phyloP scores from a whole-genome alignment of 2,888 invertebrate genomes.

The Aphrophora alni region DNA sequence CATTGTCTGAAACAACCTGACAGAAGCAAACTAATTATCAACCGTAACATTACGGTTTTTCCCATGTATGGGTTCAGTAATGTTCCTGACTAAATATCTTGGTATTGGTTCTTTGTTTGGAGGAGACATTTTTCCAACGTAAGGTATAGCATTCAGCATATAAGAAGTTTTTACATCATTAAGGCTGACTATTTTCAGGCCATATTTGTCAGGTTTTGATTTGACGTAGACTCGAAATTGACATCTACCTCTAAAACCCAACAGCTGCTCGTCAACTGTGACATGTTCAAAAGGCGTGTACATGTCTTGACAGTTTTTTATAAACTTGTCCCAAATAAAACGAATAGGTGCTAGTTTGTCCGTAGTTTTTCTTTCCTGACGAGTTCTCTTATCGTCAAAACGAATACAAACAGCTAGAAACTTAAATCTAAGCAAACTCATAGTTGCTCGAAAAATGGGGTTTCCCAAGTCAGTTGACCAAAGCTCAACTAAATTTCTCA shows the following conservation, averaged over 20 bases:
- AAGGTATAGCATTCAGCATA: conserved; percentile 19
- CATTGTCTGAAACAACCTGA: conserved; percentile 28
- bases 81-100: neutral
- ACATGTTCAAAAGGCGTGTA: conserved; percentile 23
- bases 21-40: conserved; percentile 34
- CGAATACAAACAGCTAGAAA: neutral
- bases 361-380: neutral
- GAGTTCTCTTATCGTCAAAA: conserved; percentile 16
- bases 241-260: conserved; percentile 20
- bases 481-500: neutral
- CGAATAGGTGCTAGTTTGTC: conserved; percentile 22
- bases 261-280: conserved; percentile 18
- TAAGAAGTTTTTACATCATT: conserved; percentile 15
- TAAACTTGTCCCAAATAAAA: conserved; percentile 17
- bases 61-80: conserved; percentile 26
- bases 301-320: neutral
- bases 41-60: conserved; percentile 31
- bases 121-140: neutral
- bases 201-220: conserved; percentile 26
- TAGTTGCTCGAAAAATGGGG: conserved; percentile 1
- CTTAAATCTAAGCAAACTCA: neutral
- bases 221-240: conserved; percentile 19
- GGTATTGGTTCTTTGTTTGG: conserved; percentile 21
- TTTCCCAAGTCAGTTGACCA: conserved; percentile 16
- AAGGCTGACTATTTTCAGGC: conserved; percentile 13